phyloP scores from a whole-genome alignment of 2,888 invertebrate genomes.

The Orthosia gracilis region DNA sequence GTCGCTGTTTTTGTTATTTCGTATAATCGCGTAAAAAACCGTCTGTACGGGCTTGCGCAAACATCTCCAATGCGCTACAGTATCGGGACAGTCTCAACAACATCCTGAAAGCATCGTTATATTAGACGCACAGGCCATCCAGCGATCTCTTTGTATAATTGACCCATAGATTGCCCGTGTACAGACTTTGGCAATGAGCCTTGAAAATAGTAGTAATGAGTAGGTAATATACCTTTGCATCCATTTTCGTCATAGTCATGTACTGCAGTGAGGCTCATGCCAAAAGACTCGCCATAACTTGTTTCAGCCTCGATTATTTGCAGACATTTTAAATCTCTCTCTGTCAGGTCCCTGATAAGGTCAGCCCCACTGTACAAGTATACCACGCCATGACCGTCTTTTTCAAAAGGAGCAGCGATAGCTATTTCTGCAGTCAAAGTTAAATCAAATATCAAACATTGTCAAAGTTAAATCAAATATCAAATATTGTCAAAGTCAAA shows the following conservation, averaged over 20 bases:
- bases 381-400: conserved; percentile 29
- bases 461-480: background rate
- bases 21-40: no score
- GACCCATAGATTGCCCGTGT: no score
- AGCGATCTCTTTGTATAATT: no score
- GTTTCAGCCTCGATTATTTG: conserved; percentile 36
- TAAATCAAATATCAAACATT: background rate
- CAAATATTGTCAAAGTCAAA: background rate
- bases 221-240: conserved; percentile 33
- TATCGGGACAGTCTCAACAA: no score
- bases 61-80: no score
- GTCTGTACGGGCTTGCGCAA: no score
- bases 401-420: conserved; percentile 50
- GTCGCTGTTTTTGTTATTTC: no score
- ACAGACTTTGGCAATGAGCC: no score
- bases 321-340: conserved; percentile 10
- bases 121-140: no score
- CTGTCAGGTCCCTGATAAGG: conserved; percentile 7
- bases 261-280: conserved; percentile 44
- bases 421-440: conserved; percentile 31
- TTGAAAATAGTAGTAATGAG: background rate
- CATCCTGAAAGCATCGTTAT: no score
- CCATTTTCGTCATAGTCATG: conserved; percentile 46
- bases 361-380: conserved; percentile 49
- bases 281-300: conserved; percentile 33